Percentiles rank a stretch among this genome's conserved stretches.
Conservation (phyloP, 2,888 invertebrate genomes). For the Nomada ruficornis region DNA sequence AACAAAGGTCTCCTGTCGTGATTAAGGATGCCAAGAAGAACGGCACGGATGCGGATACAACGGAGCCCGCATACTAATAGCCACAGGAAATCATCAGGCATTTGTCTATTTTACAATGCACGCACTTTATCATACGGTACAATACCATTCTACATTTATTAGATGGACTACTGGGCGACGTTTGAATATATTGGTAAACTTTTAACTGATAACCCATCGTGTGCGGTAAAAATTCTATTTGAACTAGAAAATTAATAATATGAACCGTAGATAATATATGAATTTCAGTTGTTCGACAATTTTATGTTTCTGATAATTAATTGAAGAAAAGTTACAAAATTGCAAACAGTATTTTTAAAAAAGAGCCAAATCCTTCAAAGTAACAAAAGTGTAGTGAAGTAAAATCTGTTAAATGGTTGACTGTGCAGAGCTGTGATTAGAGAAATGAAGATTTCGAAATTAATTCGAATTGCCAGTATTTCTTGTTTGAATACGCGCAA, state of each 20-base stretch:
- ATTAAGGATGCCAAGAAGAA: constrained; percentile 73
- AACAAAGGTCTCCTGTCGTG: constrained; percentile 66
- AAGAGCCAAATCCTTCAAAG: too few species aligned
- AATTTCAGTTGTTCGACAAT: background rate
- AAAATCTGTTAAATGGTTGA: too few species aligned
- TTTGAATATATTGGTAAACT: constrained; percentile 20
- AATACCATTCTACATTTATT: constrained; percentile 46
- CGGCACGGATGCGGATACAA: constrained; percentile 77
- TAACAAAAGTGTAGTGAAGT: too few species aligned
- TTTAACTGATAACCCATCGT: background rate
- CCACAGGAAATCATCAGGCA: constrained; percentile 75
- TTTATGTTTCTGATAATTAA: background rate
- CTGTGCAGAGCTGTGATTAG: background rate
- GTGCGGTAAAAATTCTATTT: background rate
- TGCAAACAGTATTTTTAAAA: too few species aligned
- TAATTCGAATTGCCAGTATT: too few species aligned
- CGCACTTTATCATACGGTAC: constrained; percentile 37
- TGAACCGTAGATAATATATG: background rate
- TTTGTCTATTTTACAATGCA: constrained; percentile 72
- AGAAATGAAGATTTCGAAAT: background rate
- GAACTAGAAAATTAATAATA: background rate
- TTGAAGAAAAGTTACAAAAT: background rate
- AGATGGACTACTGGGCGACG: constrained; percentile 39
- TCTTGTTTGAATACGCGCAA: background rate
- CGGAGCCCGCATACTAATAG: constrained; percentile 81